Evolutionary conservation across 2,888 invertebrate species (phyloP).

Genomic region (Thecocarcelia acutangulata): DNA sequence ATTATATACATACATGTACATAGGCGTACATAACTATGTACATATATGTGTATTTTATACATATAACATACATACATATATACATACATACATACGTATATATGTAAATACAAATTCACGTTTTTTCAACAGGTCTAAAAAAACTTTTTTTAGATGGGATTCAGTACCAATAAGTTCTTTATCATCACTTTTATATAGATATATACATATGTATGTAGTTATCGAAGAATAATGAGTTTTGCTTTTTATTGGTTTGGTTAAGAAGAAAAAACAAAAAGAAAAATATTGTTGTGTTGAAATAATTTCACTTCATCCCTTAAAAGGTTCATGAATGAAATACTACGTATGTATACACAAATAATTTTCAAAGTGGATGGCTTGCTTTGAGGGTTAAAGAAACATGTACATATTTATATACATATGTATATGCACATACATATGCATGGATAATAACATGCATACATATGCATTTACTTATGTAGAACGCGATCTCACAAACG

Average conservation of each 20-base stretch:
- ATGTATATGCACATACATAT: no score
- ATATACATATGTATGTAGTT: conserved; percentile 19
- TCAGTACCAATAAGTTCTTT: conserved; percentile 37
- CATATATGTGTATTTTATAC: background rate
- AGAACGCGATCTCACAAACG: background rate
- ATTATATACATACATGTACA: background rate
- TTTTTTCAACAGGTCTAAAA: background rate
- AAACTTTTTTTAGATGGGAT: background rate
- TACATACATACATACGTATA: background rate
- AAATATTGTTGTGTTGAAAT: conserved; percentile 6
- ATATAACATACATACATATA: background rate
- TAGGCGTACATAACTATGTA: background rate
- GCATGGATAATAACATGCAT: no score
- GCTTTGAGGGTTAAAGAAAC: conserved; percentile 25
- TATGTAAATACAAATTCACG: background rate
- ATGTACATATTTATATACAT: no score
- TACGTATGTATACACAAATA: background rate
- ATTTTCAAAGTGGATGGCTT: background rate
- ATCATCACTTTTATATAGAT: conserved; percentile 1
- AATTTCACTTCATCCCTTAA: conserved; percentile 52
- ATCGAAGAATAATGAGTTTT: conserved; percentile 27
- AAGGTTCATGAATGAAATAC: conserved; percentile 13
- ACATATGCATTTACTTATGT: no score
- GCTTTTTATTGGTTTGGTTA: conserved; percentile 44
- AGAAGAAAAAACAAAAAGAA: conserved; percentile 2